phyloP scores from a whole-genome alignment of 2,113 vertebrate genomes.

The Gila orcuttii region DNA sequence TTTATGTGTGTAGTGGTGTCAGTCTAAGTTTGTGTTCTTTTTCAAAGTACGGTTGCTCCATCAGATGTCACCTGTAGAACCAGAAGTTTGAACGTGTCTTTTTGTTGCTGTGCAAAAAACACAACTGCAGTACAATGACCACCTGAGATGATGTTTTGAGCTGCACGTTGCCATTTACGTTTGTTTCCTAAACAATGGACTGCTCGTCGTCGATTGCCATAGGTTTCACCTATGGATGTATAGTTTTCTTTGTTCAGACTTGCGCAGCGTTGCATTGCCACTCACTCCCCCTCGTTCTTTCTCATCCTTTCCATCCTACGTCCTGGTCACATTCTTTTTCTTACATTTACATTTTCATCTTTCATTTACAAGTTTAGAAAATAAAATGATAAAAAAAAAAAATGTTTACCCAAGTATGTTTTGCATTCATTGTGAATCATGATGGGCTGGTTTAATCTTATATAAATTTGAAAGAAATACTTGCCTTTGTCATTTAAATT shows the following conservation, averaged over 20 bases:
- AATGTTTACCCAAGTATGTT: background rate
- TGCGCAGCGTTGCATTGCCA: background rate
- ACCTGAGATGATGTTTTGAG: slow-evolving; percentile 3
- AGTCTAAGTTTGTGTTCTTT: slow-evolving; percentile 9
- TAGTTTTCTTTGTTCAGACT: slow-evolving; percentile 51
- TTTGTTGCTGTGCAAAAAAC: background rate
- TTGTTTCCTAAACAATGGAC: slow-evolving; percentile 22
- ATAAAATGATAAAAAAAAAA: background rate
- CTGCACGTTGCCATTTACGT: background rate
- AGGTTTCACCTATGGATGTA: slow-evolving; percentile 27
- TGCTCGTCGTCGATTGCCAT: background rate
- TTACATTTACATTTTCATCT: background rate
- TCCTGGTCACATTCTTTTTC: background rate
- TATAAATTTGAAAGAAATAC: background rate
- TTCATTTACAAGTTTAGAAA: background rate
- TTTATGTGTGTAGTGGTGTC: background rate
- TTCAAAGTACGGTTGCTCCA: background rate
- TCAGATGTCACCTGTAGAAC: slow-evolving; percentile 32
- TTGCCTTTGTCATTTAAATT: slow-evolving; percentile 12
- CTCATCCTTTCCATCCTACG: background rate
- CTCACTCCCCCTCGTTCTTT: background rate
- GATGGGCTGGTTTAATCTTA: background rate
- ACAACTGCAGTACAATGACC: background rate
- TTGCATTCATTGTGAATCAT: background rate
- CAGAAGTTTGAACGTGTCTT: background rate